Base-by-base conservation (phyloP, 2,888 invertebrate genomes). In the Suillia variegata region DNA sequence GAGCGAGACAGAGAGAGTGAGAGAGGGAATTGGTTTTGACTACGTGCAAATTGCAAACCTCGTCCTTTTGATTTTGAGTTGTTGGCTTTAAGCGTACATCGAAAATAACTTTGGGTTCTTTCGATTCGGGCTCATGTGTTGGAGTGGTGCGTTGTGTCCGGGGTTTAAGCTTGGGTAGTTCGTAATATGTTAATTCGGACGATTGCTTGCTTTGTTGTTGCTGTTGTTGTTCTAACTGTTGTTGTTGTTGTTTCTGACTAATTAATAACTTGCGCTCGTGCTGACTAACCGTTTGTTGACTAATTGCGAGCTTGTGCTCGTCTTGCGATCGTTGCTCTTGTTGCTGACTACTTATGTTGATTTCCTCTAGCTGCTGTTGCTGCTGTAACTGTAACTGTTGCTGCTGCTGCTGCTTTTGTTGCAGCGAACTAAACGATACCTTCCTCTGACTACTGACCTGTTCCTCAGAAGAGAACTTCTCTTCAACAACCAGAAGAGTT, bases 91-190 rank as follows among this genome's bases (percentile, higher is more conserved):
- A 68, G 66, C 83, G 84, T 24, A 85, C 83, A 72, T 85, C 86
- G 70, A 84, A 84, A 22, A 83, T 80, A 71, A 84, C 83, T 64
- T 80, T 73, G 65, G 83, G 81, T 64, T 82, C 78, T 70, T 77
- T 82, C 59, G 71, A 84, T 78, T 77, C 73, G 21, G 56, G 48
- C 34, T 58, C 59, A n/a, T 3, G 38, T 38, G n/a, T n/a, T 31
- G 31, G 10, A n/a, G 6, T 15, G 61, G 1, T 61, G 31, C 48
- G 61, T 51, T 51, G 58, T 18, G 53, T 69, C 45, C 66, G 69
- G 2, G 70, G 64, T 58, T n/a, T n/a, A 65, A 38, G 38, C 38
- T 38, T 38, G 38, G 45, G 57, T 21, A 67, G 34, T 45, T 62
- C 56, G 20, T 62, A 59, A 61, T 42, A 22, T 33, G 31, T 34